Percentiles rank a stretch among this genome's conserved stretches.
These are phyloP conservation scores for Clarias macrocephalus DNA, from an alignment of 2,113 vertebrate genomes.

Conservation along the genomic window DNA sequence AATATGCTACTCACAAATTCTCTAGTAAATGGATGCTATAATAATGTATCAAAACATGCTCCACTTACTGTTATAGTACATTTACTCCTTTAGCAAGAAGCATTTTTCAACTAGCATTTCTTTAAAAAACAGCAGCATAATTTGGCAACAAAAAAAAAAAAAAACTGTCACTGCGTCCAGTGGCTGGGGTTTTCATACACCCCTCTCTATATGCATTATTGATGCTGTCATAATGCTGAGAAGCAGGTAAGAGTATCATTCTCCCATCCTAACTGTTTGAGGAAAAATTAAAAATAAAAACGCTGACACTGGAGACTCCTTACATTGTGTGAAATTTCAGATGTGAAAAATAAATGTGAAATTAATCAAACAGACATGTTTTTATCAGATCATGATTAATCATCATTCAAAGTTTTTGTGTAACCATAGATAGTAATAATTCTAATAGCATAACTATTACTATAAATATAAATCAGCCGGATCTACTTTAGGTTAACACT, in stretches of 20 bases:
- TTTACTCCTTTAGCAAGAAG: too few species aligned
- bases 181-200: too few species aligned
- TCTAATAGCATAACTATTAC: not conserved
- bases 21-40: too few species aligned
- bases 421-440: not conserved
- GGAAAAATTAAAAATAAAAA: not conserved
- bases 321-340: not conserved
- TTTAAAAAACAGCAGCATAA: too few species aligned
- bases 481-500: not conserved
- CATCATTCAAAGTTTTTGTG: not conserved
- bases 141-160: too few species aligned
- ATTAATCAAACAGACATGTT: not conserved
- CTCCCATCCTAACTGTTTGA: not conserved
- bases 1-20: too few species aligned
- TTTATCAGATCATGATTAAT: not conserved
- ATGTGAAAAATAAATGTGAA: not conserved
- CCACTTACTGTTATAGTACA: too few species aligned
- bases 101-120: too few species aligned
- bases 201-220: not conserved
- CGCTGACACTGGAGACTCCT: constrained; percentile 4
- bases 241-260: not conserved
- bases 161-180: too few species aligned
- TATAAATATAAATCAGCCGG: not conserved
- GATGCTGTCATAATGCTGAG: not conserved
- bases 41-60: too few species aligned